phyloP scores from a whole-genome alignment of 2,888 invertebrate species.

The Sarcophaga caerulescens region DNA sequence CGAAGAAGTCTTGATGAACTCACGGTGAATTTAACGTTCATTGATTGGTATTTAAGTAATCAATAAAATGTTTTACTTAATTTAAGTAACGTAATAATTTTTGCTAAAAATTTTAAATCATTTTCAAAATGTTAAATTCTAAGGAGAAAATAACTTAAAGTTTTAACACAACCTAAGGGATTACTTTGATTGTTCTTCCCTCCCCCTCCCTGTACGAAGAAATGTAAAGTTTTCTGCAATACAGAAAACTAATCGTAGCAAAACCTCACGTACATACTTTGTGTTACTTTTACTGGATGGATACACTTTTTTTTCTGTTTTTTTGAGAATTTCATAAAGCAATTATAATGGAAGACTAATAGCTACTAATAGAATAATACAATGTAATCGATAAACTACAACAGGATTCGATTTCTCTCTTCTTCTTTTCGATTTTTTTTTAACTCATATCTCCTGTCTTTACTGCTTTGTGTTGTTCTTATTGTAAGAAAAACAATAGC shows the following conservation, averaged over 20 bases:
- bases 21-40: too few relatives aligned
- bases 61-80: too few relatives aligned
- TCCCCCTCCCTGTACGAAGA: background rate
- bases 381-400: constrained; percentile 68
- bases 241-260: constrained; percentile 60
- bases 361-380: constrained; percentile 69
- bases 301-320: background rate
- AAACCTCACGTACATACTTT: constrained; percentile 64
- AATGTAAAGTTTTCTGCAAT: constrained; percentile 40
- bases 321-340: constrained; percentile 57
- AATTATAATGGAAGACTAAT: constrained; percentile 68
- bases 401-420: constrained; percentile 39
- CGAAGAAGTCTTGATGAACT: too few relatives aligned
- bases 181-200: background rate
- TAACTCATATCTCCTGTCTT: background rate
- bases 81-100: too few relatives aligned
- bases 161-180: background rate
- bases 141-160: constrained; percentile 5
- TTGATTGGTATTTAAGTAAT: too few relatives aligned
- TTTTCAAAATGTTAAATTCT: constrained; percentile 4
- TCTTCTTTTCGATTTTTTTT: background rate
- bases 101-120: background rate
- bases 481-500: constrained; percentile 62
- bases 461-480: background rate
- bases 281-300: constrained; percentile 49